These are phyloP conservation scores for Cetoscarus ocellatus DNA, from an alignment of 2,797 vertebrate species.

Conservation along the genomic window DNA sequence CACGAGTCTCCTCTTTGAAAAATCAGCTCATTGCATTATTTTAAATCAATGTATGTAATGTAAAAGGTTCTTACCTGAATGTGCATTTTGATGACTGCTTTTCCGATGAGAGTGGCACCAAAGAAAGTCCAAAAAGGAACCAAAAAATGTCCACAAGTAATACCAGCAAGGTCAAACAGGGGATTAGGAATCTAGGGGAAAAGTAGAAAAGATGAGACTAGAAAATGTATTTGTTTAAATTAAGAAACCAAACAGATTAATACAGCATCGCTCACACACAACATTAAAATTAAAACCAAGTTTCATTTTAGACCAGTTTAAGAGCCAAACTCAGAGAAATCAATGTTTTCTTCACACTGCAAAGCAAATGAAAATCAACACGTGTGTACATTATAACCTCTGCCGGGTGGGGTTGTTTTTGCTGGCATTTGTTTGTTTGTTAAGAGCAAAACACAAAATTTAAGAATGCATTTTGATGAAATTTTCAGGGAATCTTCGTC, in stretches of 20 bases:
- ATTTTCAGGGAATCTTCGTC: too few species aligned
- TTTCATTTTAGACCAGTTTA: too few species aligned
- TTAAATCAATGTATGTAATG: neutral
- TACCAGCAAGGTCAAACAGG: constrained; percentile 91
- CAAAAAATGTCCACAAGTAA: constrained; percentile 91
- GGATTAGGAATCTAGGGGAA: constrained; percentile 89
- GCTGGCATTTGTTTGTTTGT: too few species aligned
- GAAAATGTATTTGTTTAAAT: neutral
- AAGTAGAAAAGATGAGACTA: neutral
- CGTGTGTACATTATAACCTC: too few species aligned
- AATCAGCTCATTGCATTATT: neutral
- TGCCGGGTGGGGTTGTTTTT: too few species aligned
- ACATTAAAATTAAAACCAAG: too few species aligned
- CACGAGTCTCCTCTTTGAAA: neutral
- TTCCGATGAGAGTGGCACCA: constrained; percentile 89
- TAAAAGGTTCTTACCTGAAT: constrained; percentile 87
- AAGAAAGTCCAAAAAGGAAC: constrained; percentile 95
- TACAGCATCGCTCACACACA: too few species aligned
- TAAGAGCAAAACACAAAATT: too few species aligned
- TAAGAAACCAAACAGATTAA: neutral
- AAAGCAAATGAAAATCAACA: too few species aligned
- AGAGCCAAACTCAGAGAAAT: too few species aligned
- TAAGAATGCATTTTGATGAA: too few species aligned
- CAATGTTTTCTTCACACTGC: too few species aligned
- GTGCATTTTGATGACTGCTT: constrained; percentile 93